phyloP scores from a whole-genome alignment of 2,888 invertebrate species.

The Agriotes lineatus region DNA sequence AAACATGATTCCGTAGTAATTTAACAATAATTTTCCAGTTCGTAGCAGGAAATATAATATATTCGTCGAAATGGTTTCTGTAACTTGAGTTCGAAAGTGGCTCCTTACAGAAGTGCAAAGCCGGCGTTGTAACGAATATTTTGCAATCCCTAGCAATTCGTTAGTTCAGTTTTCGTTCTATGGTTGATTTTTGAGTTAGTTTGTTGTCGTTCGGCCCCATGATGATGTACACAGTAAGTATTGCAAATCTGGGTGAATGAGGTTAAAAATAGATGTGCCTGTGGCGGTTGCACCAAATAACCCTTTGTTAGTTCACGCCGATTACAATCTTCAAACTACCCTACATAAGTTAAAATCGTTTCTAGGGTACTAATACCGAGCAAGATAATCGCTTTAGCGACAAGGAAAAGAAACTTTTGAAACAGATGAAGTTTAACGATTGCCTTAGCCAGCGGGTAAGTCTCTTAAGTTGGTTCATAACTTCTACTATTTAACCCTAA shows the following conservation, averaged over 20 bases:
- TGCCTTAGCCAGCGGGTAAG: constrained; percentile 90
- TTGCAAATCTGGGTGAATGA: constrained; percentile 21
- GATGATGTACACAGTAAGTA: constrained; percentile 63
- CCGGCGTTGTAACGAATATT: constrained; percentile 32
- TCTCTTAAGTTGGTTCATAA: constrained; percentile 17
- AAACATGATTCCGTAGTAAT: constrained; percentile 15
- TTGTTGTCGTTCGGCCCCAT: constrained; percentile 42
- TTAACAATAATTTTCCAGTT: not conserved
- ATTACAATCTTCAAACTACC: not conserved
- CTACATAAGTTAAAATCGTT: constrained; percentile 21
- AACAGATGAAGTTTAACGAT: constrained; percentile 98
- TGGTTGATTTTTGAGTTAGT: constrained; percentile 18
- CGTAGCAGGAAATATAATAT: not conserved
- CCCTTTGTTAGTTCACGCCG: not conserved
- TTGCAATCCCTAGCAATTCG: not conserved
- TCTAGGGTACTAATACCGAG: constrained; percentile 96
- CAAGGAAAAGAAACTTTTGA: constrained; percentile 98
- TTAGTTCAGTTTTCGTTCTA: constrained; percentile 17
- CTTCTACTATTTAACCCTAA: constrained; percentile 23
- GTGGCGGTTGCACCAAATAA: constrained; percentile 35
- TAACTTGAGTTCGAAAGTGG: constrained; percentile 1
- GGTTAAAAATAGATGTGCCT: constrained; percentile 37
- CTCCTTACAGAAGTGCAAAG: constrained; percentile 8
- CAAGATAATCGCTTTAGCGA: constrained; percentile 99
- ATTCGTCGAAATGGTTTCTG: not conserved